These are phyloP conservation scores for Procambarus virginalis DNA, from an alignment of 1,140 invertebrate genomes.

Conservation along the genomic window DNA sequence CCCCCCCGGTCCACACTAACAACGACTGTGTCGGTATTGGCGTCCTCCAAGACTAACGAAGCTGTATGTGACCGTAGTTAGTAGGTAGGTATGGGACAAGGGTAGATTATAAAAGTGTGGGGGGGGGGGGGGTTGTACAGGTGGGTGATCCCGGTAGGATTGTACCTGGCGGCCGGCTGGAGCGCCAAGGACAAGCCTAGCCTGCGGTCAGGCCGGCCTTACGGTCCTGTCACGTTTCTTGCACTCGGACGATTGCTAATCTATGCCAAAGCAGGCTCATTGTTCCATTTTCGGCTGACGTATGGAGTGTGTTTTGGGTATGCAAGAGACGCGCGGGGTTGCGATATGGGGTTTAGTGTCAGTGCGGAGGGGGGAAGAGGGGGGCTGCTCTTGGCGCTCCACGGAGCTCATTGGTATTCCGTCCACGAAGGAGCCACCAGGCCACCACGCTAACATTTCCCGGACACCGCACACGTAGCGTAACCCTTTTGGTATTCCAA, in stretches of 20 bases:
- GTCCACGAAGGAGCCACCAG: slow-evolving; percentile 40
- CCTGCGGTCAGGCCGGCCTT: slow-evolving; percentile 48
- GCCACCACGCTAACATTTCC: slow-evolving; percentile 30
- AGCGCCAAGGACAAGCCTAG: slow-evolving; percentile 55
- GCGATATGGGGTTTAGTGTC: too few relatives aligned
- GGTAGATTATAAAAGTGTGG: too few relatives aligned
- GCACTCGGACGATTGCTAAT: background rate
- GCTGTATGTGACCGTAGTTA: too few relatives aligned
- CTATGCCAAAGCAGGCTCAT: background rate
- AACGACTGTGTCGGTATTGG: background rate
- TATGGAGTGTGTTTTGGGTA: background rate
- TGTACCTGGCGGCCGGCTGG: slow-evolving; percentile 10
- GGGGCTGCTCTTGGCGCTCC: background rate
- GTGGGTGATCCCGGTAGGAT: background rate
- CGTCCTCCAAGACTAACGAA: background rate
- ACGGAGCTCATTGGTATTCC: slow-evolving; percentile 25
- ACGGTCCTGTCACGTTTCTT: slow-evolving; percentile 62
- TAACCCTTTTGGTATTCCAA: slow-evolving; percentile 5
- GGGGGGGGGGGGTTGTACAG: background rate
- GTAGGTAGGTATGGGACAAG: background rate
- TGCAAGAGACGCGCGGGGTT: background rate
- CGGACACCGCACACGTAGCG: slow-evolving; percentile 11
- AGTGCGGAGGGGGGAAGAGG: background rate
- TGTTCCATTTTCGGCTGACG: background rate
- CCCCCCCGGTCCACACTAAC: too few relatives aligned